Percentiles rank a stretch among this genome's conserved stretches.
Evolutionary conservation across 2,888 invertebrate species (phyloP).

Genomic region (Brenthis ino): DNA sequence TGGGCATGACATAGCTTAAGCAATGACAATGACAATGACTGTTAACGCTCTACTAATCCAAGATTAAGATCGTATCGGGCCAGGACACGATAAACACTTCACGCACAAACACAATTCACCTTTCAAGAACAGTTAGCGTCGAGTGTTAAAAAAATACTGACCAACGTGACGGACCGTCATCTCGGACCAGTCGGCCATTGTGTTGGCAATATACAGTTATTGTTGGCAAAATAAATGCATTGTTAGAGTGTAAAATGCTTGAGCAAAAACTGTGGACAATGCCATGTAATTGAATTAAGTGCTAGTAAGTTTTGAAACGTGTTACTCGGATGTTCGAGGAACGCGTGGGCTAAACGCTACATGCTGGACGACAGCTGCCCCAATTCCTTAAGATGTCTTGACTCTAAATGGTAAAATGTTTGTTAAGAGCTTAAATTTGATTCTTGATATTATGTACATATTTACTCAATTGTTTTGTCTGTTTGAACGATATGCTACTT

Average conservation of each 20-base stretch:
- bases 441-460: neutral
- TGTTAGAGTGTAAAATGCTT: constrained; percentile 57
- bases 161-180: constrained; percentile 49
- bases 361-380: constrained; percentile 18
- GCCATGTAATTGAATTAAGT: constrained; percentile 74
- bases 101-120: constrained; percentile 64
- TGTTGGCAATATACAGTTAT: constrained; percentile 67
- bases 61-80: constrained; percentile 76
- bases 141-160: constrained; percentile 58
- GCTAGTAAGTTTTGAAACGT: constrained; percentile 50
- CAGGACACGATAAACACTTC: constrained; percentile 72
- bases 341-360: constrained; percentile 24
- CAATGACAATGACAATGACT: constrained; percentile 66
- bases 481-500: no score
- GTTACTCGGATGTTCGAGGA: constrained; percentile 46
- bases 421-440: neutral
- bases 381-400: constrained; percentile 20
- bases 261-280: constrained; percentile 70
- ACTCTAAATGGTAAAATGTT: neutral
- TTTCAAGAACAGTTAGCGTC: constrained; percentile 63
- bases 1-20: constrained; percentile 61
- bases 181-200: constrained; percentile 50
- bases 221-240: constrained; percentile 77
- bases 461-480: no score
- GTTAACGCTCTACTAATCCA: constrained; percentile 66